A percentile compares a stretch with the other conserved stretches of the same genome.
Conservation (phyloP, 2,797 vertebrate species). For the Lepilemur ruficaudatus region DNA sequence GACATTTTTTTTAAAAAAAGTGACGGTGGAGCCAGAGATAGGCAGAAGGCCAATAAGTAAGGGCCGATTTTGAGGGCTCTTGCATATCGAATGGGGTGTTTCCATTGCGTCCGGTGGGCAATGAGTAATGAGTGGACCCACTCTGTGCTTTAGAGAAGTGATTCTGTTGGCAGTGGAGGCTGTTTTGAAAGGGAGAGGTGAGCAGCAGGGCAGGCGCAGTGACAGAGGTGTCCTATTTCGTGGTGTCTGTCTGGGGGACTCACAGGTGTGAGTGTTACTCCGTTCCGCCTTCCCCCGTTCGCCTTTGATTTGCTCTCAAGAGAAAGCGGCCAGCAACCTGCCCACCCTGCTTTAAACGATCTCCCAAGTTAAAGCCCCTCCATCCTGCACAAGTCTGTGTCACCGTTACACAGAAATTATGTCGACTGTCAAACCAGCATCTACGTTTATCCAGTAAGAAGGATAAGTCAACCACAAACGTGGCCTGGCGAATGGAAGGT, state of each 20-base stretch:
- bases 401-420: neutral
- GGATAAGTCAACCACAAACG: neutral
- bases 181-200: neutral
- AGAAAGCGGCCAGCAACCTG: neutral
- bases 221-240: fast-evolving
- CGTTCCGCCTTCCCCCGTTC: fast-evolving
- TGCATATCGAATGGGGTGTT: neutral
- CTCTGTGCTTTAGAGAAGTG: neutral
- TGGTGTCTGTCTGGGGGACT: neutral
- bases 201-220: no score
- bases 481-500: neutral
- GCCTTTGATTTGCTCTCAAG: neutral
- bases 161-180: neutral
- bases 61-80: neutral
- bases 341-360: neutral
- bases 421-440: neutral
- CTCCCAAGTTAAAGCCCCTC: neutral
- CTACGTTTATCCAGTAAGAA: neutral
- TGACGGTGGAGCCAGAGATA: neutral
- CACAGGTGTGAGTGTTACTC: fast-evolving
- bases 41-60: neutral
- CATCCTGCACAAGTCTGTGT: neutral
- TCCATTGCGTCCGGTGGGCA: neutral
- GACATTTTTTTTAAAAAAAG: neutral
- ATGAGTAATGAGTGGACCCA: neutral